Conservation (phyloP, 2,113 vertebrate genomes). For the Rhipidura dahli region DNA sequence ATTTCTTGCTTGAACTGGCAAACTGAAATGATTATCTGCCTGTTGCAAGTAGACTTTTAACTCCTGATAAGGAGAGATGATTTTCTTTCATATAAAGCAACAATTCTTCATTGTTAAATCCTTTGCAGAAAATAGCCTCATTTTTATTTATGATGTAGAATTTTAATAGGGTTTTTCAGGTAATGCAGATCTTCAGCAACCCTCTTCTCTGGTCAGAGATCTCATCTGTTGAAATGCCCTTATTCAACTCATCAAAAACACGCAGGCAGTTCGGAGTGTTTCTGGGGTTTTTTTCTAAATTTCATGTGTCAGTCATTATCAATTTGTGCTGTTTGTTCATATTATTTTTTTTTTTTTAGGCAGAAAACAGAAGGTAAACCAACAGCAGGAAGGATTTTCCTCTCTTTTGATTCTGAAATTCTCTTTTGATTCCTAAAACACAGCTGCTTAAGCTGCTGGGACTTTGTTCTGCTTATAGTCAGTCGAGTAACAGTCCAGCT, state of each 20-base stretch:
- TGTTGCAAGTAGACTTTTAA: background rate
- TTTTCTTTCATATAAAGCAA: background rate
- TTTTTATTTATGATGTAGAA: background rate
- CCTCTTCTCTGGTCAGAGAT: background rate
- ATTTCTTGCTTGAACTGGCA: background rate
- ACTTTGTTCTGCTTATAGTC: background rate
- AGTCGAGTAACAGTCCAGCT: background rate
- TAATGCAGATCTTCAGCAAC: background rate
- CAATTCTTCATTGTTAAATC: background rate
- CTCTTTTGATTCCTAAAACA: background rate
- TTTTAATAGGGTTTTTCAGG: background rate
- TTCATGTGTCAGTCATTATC: background rate
- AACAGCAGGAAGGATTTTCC: background rate
- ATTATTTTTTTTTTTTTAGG: background rate
- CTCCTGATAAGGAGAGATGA: background rate
- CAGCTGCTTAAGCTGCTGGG: background rate
- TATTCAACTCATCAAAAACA: background rate
- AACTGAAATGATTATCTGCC: background rate
- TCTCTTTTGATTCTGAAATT: background rate
- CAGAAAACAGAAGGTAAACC: background rate
- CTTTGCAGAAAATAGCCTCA: background rate
- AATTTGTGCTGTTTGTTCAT: background rate
- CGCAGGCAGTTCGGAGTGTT: background rate
- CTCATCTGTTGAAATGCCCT: background rate
- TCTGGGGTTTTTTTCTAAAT: background rate